Base-by-base conservation (phyloP, 2,888 invertebrate genomes). In the Orthonevra nobilis region DNA sequence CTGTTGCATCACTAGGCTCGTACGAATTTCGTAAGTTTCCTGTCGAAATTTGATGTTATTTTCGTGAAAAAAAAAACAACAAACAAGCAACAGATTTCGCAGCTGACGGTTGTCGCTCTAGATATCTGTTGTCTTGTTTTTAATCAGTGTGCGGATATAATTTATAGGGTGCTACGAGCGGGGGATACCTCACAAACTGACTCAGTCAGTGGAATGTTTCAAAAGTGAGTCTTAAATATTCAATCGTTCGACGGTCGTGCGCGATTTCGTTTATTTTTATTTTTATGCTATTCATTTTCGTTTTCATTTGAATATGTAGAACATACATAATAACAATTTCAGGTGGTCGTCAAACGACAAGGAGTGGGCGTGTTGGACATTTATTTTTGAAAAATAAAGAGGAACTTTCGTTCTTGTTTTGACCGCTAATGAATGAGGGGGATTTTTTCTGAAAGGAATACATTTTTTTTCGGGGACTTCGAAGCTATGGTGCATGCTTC, bases 181-280 rank as follows among this genome's bases (percentile, higher is more conserved):
- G 54, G 46, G 54, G 50, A 40, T 28, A 46, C 50, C 10, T 38
- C 74, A 40, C 52, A 9, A 52, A 38, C 74, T 68, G 74, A 74
- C 74, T 74, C 74, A 61, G 46, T 14, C 32, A 23, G 15, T 14
- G 68, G 61, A 68, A 60, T 60, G 66, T 28, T 60, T n/a, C n/a
- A 66, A 52, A 74, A 74, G 61, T 61, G 74, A 74, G 56, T 74
- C 54, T 68, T 46, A 74, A 74, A 68, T 74, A 74, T 74, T 74
- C 74, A 61, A 68, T 48, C 54, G 58, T 42, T 20, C 52, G 74
- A 60, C 52, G 32, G 68, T 68, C 61, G 74, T 46, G 66, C 50
- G 74, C 74, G 66, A 30, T 66, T 52, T 58, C 10, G 15, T 63
- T 58, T 44, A 28, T 30, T 48, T 44, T 30, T 44, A 19, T 34